Evolutionary conservation across 2,113 vertebrate genomes (phyloP), one percentile per base, ranked within the genome.

Genomic region (Hippocampus barbouri): DNA sequence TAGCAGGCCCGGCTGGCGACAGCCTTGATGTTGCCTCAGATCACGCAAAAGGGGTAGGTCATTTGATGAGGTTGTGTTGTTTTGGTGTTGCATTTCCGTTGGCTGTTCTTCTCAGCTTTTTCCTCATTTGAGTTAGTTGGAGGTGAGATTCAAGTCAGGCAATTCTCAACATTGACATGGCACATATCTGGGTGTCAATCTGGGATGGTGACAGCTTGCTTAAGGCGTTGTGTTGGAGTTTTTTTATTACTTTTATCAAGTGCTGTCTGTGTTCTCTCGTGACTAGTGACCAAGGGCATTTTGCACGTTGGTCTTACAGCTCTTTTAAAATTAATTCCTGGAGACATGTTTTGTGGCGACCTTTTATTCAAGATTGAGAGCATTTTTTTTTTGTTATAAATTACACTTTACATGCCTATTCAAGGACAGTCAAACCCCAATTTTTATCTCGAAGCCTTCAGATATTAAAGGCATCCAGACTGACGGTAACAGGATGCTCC

Each of bases 41-140:
- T 86, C 83, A 78, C 85, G 83, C 88, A 5, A 85, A 77, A 80
- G 88, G 88, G 93, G 92, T 93, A 93, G 82, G 93, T 91, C 25
- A 30, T 82, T 54, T 67, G 67, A 0, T 70, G 15, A 66, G 64
- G 83, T 70, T 64, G 64, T 70, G 21, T 72, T 68, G n/a, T 74
- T 59, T 67, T 20, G 70, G 61, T 76, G 49, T 69, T 69, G 38
- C 64, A 21, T 59, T 74, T 3, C n/a, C 66, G 18, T 8, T 7
- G 30, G 66, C 25, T 23, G 64, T 60, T 60, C 51, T 72, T 40
- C 30, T 74, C 61, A 76, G 70, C 38, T 76, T 38, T 38, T 53
- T 57, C 70, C 51, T 70, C 59, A 40, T 72, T 51, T 73, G 70
- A 38, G 65, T 68, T 63, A 38, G 59, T 72, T 71, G 73, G 49